Evolutionary conservation across 2,797 vertebrate genomes (phyloP).

Genomic region (Melanotaenia maccullochi): DNA sequence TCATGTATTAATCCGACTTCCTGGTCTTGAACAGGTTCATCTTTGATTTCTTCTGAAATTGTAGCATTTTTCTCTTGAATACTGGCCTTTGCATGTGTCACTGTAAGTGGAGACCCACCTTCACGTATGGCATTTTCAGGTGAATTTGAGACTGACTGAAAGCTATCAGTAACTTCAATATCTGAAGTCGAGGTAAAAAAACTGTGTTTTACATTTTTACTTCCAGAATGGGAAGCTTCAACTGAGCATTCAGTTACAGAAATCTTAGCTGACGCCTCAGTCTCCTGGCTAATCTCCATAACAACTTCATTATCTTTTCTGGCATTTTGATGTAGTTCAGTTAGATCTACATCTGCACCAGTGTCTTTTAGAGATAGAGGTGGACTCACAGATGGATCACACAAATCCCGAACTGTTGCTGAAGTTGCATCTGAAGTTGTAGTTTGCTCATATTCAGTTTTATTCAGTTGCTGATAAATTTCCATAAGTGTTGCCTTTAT

Average conservation of each 20-base stretch:
- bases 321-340: background rate
- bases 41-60: conserved; percentile 16
- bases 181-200: conserved; percentile 1
- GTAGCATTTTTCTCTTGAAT: conserved; percentile 12
- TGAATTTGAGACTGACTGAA: conserved; percentile 21
- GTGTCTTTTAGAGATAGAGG: conserved; percentile 45
- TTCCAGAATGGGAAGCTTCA: conserved; percentile 8
- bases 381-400: conserved; percentile 45
- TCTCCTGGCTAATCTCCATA: conserved; percentile 38
- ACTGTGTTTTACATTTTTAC: conserved; percentile 15
- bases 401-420: conserved; percentile 28
- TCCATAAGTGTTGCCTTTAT: conserved; percentile 57
- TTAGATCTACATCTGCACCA: conserved; percentile 18
- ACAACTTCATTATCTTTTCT: conserved; percentile 26
- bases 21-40: conserved; percentile 35
- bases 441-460: conserved; percentile 42
- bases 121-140: conserved; percentile 17
- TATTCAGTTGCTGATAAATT: conserved; percentile 51
- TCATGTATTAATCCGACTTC: conserved; percentile 1
- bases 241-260: conserved; percentile 3
- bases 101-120: conserved; percentile 18
- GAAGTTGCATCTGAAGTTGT: conserved; percentile 22
- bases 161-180: conserved; percentile 14
- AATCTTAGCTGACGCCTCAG: conserved; percentile 8
- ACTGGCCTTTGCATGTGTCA: conserved; percentile 9